Evolutionary conservation across 35 echinoderm and acorn worm genomes (phyloP).

Genomic region (Nesometra sesokonis): DNA sequence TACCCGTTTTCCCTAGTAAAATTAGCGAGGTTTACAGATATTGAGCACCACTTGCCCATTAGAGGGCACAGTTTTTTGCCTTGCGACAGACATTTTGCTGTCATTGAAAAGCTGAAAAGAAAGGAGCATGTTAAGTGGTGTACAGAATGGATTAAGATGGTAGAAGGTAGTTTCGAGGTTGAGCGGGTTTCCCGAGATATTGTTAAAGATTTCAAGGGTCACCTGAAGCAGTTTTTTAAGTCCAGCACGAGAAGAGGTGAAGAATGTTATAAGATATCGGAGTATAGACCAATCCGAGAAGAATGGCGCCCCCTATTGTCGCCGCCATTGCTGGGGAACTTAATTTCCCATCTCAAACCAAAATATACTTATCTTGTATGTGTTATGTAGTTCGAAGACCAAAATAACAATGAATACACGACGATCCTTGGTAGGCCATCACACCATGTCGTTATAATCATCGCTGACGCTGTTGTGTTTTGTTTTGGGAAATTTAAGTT

Average conservation of each 20-base stretch:
- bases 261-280: not conserved
- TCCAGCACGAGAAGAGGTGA: not conserved
- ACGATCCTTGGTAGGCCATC: too few relatives aligned
- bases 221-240: conserved; percentile 11
- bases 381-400: too few relatives aligned
- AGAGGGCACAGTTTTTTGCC: conserved; percentile 26
- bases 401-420: too few relatives aligned
- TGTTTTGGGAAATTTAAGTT: too few relatives aligned
- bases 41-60: conserved; percentile 17
- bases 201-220: not conserved
- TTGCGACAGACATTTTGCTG: conserved; percentile 25
- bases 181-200: not conserved
- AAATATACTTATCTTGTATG: too few relatives aligned
- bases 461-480: too few relatives aligned
- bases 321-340: too few relatives aligned
- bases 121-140: conserved; percentile 12
- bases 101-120: conserved; percentile 5
- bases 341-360: too few relatives aligned
- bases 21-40: not conserved
- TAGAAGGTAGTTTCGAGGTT: conserved; percentile 16
- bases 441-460: too few relatives aligned
- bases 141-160: conserved; percentile 13
- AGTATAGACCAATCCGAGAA: too few relatives aligned
- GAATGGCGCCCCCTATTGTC: too few relatives aligned
- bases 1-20: too few relatives aligned